Conservation (phyloP, 2,797 vertebrate genomes). For the Eulemur coronatus region DNA sequence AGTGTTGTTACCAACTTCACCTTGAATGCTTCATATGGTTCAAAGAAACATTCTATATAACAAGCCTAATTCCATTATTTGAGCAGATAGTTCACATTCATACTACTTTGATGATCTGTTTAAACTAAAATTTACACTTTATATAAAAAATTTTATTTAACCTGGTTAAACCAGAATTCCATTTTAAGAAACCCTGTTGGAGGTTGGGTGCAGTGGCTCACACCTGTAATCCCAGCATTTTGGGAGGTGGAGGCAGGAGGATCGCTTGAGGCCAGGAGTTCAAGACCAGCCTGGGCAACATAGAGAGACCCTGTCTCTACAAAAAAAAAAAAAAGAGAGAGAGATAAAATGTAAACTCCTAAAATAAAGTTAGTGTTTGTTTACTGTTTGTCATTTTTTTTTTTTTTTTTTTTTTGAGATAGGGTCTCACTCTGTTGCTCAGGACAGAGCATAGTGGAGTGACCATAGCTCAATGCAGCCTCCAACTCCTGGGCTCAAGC, state of each 20-base stretch:
- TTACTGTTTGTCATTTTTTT: neutral
- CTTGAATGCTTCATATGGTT: neutral
- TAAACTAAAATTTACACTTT: slow-evolving; percentile 28
- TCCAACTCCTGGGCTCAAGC: neutral
- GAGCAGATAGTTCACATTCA: neutral
- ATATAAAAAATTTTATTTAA: neutral
- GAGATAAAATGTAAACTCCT: neutral
- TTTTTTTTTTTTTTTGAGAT: no score
- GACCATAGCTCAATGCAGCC: neutral
- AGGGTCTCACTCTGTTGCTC: no score
- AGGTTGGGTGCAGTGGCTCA: neutral
- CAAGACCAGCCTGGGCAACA: no score
- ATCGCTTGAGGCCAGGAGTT: no score
- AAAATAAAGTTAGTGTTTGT: neutral
- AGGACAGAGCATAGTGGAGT: neutral
- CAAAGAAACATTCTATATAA: neutral
- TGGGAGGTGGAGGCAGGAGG: no score
- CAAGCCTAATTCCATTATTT: neutral
- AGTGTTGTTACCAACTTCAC: neutral
- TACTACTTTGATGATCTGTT: neutral
- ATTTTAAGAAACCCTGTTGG: neutral
- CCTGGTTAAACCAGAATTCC: neutral
- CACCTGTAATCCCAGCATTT: no score
- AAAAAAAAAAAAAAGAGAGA: neutral
- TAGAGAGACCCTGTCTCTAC: no score